phyloP scores from a whole-genome alignment of 2,113 vertebrate species.

The Oncorhynchus gorbuscha region DNA sequence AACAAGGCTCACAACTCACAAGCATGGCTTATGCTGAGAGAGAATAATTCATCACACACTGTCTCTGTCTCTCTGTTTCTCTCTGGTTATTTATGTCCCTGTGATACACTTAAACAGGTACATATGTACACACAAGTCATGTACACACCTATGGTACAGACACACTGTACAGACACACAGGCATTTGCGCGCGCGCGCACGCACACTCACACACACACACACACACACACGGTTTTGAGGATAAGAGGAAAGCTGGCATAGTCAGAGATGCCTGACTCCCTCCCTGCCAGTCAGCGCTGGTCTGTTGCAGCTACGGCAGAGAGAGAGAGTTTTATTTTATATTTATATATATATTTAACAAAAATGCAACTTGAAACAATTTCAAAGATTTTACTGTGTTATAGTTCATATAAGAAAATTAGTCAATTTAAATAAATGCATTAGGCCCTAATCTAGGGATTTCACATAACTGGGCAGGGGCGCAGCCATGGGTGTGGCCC shows the following conservation, averaged over 20 bases:
- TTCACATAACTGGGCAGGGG: too few species aligned
- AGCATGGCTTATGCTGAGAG: slow-evolving; percentile 12
- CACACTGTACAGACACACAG: not conserved
- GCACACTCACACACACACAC: not conserved
- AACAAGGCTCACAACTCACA: not conserved
- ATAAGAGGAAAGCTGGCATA: slow-evolving; percentile 3
- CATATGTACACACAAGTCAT: not conserved
- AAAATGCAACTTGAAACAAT: too few species aligned
- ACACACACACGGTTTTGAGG: not conserved
- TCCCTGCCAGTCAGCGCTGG: slow-evolving; percentile 16
- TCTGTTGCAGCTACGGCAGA: not conserved
- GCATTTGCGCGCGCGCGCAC: too few species aligned
- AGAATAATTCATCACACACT: not conserved
- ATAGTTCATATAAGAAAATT: too few species aligned
- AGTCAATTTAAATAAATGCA: too few species aligned
- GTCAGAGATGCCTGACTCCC: not conserved
- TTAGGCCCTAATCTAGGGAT: too few species aligned
- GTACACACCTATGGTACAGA: not conserved
- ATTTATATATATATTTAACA: too few species aligned
- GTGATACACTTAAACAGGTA: not conserved
- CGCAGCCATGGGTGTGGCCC: too few species aligned
- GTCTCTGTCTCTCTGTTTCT: not conserved
- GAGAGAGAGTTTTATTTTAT: not conserved
- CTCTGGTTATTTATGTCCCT: not conserved
- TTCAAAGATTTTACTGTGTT: too few species aligned